A percentile compares a stretch with the other conserved stretches of the same genome.
Conservation (phyloP, 2,888 invertebrate species). For the Lottia gigantea region DNA sequence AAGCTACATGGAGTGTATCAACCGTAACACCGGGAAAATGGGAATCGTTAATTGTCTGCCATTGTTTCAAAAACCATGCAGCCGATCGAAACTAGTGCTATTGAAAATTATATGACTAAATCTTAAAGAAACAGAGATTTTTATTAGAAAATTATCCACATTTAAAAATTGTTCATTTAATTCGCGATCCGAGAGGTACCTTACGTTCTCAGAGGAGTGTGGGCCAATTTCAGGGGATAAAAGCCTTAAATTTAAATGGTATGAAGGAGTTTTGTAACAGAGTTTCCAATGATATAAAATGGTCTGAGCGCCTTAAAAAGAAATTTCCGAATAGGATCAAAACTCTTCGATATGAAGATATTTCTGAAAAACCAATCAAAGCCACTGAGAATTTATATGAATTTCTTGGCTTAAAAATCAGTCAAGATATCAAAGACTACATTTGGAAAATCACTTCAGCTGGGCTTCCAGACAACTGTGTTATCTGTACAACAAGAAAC, state of each 20-base stretch:
- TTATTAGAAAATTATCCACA: conserved; percentile 21
- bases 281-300: conserved; percentile 2
- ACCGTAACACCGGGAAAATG: neutral
- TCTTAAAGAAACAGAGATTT: conserved; percentile 15
- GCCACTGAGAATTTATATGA: conserved; percentile 18
- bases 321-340: conserved; percentile 19
- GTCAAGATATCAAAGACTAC: conserved; percentile 10
- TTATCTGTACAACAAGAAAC: conserved; percentile 21
- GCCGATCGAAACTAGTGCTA: neutral
- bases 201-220: conserved; percentile 19
- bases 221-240: neutral
- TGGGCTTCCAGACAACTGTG: neutral
- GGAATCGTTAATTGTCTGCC: conserved; percentile 12
- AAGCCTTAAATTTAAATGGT: neutral
- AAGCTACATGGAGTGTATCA: neutral
- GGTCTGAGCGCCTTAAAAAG: neutral
- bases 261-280: conserved; percentile 10
- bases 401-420: conserved; percentile 20
- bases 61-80: conserved; percentile 17
- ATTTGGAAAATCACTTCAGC: conserved; percentile 27
- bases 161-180: conserved; percentile 27
- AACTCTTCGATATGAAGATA: conserved; percentile 29
- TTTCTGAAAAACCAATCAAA: conserved; percentile 19
- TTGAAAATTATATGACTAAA: conserved; percentile 24
- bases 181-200: conserved; percentile 27